Base-by-base conservation (phyloP, 2,113 vertebrate genomes). In the Phalacrocorax pelagicus region DNA sequence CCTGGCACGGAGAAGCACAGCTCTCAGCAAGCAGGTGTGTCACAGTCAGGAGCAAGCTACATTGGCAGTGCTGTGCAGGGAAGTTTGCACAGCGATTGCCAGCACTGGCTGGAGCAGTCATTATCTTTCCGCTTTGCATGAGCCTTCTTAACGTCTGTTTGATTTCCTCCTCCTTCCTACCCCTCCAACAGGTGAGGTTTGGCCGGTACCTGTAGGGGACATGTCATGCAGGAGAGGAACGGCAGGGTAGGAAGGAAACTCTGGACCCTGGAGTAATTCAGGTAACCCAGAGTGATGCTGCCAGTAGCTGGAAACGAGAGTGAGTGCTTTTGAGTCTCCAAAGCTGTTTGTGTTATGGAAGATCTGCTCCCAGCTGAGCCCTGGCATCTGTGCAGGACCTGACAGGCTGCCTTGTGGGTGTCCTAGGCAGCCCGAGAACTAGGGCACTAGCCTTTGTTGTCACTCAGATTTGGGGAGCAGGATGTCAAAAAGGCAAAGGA, bases 381-480 rank as follows among this genome's bases (percentile, higher is more conserved):
- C 63, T 85, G 89, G 86, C 92, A 91, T 86, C 84, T 55, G 3
- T 9, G 42, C 84, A 94, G 96, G 87, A 92, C 87, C 90, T 63
- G 92, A 94, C 81, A 94, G 89, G 81, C 74, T 89, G 91, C 83
- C 96, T 73, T 91, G 94, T 95, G 95, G 94, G 96, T 95, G 96
- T 95, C 96, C 88, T 58, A 92, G 85, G 87, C 92, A 97, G 78
- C 66, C 54, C 36, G 1, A 90, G 40, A 92, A 54, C 34, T 66
- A 82, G 4, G 0, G 81, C 58, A 88, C 19, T 94, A 95, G 55
- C 71, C 54, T 92, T 92, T 97, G 91, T 92, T 95, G 88, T 94
- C 94, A 82, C 92, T 96, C 81, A 87, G 57, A 85, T 92, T 95
- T 80, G 91, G 92, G 81, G 84, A 96, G 81, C 70, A 87, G 75